Evolutionary conservation across 2,113 vertebrate genomes (phyloP).

Genomic region (Cryptotis parvus): DNA sequence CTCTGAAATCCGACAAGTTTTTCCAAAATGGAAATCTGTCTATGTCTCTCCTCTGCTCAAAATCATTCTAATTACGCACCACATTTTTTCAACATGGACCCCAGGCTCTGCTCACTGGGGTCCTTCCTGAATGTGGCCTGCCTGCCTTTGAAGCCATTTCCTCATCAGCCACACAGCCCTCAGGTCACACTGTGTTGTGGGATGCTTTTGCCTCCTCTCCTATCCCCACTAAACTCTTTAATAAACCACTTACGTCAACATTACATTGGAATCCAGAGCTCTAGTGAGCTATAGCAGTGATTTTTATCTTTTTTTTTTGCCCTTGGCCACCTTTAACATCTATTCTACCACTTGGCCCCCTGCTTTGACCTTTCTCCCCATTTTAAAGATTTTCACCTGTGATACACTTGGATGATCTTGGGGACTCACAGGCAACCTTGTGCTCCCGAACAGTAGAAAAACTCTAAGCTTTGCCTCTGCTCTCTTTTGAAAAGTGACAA

Average conservation of each 20-base stretch:
- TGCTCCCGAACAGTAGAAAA: no score
- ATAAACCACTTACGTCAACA: not conserved
- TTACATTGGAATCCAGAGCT: not conserved
- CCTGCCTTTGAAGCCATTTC: not conserved
- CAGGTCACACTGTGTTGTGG: not conserved
- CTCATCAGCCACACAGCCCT: not conserved
- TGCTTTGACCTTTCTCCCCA: no score
- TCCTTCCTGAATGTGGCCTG: not conserved
- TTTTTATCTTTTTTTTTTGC: no score
- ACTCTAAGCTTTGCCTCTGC: not conserved
- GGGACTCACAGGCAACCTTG: no score
- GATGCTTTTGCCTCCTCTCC: rapidly evolving
- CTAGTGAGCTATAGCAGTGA: not conserved
- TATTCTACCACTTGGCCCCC: no score
- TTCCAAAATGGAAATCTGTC: conserved; percentile 17
- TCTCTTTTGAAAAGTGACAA: not conserved
- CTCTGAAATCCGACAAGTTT: not conserved
- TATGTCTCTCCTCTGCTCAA: not conserved
- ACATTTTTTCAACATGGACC: not conserved
- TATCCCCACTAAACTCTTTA: not conserved
- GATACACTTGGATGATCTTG: no score
- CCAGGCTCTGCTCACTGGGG: not conserved
- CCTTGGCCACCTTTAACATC: no score
- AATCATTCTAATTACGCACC: not conserved
- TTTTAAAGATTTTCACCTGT: no score